Percentiles rank a stretch among this genome's conserved stretches.
Conservation (phyloP, 2,113 vertebrate species). For the Euleptes europaea region DNA sequence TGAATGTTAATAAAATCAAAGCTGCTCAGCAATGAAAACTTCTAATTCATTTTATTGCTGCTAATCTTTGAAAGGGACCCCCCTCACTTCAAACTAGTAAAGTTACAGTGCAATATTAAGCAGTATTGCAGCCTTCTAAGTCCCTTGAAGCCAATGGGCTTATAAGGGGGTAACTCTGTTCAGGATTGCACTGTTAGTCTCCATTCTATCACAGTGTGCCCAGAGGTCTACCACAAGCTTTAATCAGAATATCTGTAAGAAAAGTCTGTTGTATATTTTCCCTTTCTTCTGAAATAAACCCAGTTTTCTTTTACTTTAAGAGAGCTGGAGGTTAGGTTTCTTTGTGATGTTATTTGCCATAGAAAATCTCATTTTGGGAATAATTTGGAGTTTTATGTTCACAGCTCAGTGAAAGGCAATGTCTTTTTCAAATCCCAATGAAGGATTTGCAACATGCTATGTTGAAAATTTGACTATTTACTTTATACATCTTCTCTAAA, state of each 20-base stretch:
- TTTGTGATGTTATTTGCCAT: neutral
- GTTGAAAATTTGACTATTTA: neutral
- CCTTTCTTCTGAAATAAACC: slow-evolving; percentile 21
- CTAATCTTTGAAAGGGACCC: neutral
- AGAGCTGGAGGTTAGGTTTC: neutral
- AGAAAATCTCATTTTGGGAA: neutral
- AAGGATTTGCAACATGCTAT: neutral
- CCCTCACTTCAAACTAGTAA: neutral
- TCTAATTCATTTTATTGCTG: slow-evolving; percentile 7
- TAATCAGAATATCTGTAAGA: neutral
- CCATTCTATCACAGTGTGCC: slow-evolving; percentile 1
- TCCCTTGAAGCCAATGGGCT: neutral
- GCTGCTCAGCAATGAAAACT: slow-evolving; percentile 21
- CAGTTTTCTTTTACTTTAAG: slow-evolving; percentile 9
- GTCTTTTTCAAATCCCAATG: neutral
- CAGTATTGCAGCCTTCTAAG: too few relatives aligned
- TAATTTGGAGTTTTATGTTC: neutral
- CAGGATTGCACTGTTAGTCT: neutral
- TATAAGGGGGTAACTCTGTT: neutral
- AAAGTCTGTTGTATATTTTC: slow-evolving; percentile 23
- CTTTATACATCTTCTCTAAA: neutral
- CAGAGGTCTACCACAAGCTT: neutral
- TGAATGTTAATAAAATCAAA: slow-evolving; percentile 10
- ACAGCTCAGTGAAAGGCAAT: neutral
- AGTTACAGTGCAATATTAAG: neutral